Evolutionary conservation across 2,888 invertebrate species (phyloP).

Genomic region (Busseola fusca): DNA sequence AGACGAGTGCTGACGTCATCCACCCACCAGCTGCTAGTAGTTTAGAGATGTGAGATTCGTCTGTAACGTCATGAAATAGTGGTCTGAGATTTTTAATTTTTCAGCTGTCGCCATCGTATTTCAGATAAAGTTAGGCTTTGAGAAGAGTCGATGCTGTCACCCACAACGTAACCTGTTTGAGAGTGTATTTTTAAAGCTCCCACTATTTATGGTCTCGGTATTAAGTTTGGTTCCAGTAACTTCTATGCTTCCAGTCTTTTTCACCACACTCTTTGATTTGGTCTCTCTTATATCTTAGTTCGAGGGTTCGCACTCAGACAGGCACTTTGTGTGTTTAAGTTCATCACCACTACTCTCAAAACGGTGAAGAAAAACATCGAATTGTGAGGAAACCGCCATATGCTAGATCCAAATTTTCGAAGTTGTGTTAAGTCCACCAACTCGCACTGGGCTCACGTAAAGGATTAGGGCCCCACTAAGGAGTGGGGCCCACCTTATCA

Average conservation of each 20-base stretch:
- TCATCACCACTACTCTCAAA: too few species aligned
- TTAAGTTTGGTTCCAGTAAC: neutral
- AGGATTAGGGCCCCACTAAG: too few species aligned
- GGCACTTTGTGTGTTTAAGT: too few species aligned
- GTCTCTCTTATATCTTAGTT: too few species aligned
- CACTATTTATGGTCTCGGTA: neutral
- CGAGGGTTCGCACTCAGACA: too few species aligned
- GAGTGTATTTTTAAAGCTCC: neutral
- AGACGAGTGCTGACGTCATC: slow-evolving; percentile 57
- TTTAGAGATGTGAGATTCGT: slow-evolving; percentile 6
- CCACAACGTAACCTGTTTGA: neutral
- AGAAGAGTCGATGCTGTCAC: neutral
- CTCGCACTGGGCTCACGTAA: too few species aligned
- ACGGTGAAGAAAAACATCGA: too few species aligned
- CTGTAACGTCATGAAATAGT: slow-evolving; percentile 34
- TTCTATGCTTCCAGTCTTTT: neutral
- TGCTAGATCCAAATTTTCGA: too few species aligned
- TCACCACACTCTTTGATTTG: neutral
- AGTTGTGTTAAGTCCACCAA: too few species aligned
- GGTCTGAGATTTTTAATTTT: neutral
- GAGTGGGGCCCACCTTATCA: too few species aligned
- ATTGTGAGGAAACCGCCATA: too few species aligned
- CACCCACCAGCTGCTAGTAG: slow-evolving; percentile 39
- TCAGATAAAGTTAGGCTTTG: neutral
- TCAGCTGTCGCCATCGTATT: neutral